phyloP scores from a whole-genome alignment of 2,888 invertebrate genomes.

The Malachius bipustulatus region DNA sequence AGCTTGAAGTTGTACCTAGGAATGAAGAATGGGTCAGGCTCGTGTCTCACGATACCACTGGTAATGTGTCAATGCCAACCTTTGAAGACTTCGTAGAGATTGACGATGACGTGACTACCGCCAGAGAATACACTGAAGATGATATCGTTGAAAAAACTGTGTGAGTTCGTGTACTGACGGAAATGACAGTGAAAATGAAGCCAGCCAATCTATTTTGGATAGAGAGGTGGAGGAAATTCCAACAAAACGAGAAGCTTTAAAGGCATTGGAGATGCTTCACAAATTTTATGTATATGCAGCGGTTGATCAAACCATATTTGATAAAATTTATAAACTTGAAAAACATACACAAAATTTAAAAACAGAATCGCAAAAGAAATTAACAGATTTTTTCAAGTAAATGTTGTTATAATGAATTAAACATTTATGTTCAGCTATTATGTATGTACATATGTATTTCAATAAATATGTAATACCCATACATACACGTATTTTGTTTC shows the following conservation, averaged over 20 bases:
- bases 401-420: no score
- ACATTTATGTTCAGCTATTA: no score
- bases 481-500: background rate
- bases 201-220: slow-evolving; percentile 8
- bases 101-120: slow-evolving; percentile 16
- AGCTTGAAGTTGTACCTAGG: slow-evolving; percentile 15
- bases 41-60: slow-evolving; percentile 13
- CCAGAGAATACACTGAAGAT: slow-evolving; percentile 13
- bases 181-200: slow-evolving; percentile 13
- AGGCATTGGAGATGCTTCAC: slow-evolving; percentile 15
- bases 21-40: slow-evolving; percentile 15
- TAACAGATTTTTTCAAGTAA: background rate
- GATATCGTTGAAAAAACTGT: slow-evolving; percentile 16
- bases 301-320: slow-evolving; percentile 15
- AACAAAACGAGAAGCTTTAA: slow-evolving; percentile 13
- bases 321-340: slow-evolving; percentile 16
- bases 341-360: slow-evolving; percentile 7
- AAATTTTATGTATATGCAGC: slow-evolving; percentile 14
- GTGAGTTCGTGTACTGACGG: slow-evolving; percentile 9
- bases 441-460: no score
- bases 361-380: background rate
- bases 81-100: slow-evolving; percentile 13
- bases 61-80: slow-evolving; percentile 11
- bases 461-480: slow-evolving; percentile 2
- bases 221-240: slow-evolving; percentile 14